phyloP scores from a whole-genome alignment of 2,113 vertebrate species.

The Cyphomyrus discorhynchus region DNA sequence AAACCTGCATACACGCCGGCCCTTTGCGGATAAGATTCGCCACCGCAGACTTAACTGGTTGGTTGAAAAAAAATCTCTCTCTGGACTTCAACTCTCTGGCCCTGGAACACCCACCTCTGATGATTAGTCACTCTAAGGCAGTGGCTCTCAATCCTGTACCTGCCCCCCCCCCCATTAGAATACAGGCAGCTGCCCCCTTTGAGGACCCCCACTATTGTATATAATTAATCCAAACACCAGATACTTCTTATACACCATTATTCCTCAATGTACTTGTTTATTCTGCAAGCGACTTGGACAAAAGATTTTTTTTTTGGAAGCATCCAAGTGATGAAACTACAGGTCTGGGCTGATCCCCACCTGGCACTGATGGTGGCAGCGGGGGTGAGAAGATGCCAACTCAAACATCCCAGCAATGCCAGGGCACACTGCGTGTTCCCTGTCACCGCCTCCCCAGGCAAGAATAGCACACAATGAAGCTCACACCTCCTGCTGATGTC shows the following conservation, averaged over 20 bases:
- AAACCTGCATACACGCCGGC: too few species aligned
- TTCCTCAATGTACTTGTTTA: not conserved
- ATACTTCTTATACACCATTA: not conserved
- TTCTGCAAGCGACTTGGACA: not conserved
- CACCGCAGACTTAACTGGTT: not conserved
- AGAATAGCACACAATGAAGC: conserved; percentile 71
- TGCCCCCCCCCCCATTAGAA: not conserved
- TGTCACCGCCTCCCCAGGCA: conserved; percentile 59
- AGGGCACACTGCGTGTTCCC: conserved; percentile 15
- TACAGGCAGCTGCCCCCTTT: not conserved
- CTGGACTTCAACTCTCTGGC: not conserved
- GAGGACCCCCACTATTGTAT: not conserved
- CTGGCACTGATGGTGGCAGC: not conserved
- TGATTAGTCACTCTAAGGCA: not conserved
- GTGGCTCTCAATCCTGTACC: too few species aligned
- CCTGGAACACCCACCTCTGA: not conserved
- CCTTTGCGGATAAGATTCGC: too few species aligned
- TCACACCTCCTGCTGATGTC: conserved; percentile 45
- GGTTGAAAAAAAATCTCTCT: not conserved
- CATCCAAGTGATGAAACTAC: not conserved
- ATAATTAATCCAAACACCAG: not conserved
- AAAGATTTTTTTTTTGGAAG: not conserved
- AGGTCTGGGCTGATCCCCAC: not conserved
- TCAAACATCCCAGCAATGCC: conserved; percentile 60
- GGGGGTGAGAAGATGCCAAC: not conserved